Evolutionary conservation across 2,113 vertebrate genomes (phyloP).

Genomic region (Peromyscus leucopus): DNA sequence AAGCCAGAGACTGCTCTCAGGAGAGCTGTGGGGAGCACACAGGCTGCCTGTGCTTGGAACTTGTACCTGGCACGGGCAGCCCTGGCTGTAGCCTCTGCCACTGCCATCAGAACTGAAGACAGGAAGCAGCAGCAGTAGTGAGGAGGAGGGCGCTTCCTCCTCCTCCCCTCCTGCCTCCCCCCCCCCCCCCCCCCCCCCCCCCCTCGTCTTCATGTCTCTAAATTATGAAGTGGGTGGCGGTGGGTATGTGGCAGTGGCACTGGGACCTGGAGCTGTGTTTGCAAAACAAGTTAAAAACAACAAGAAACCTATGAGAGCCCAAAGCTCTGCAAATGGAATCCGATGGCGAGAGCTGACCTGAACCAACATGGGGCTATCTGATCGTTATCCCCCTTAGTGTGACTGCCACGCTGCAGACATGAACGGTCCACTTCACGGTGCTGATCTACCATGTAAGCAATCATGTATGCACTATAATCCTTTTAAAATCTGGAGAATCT

Average conservation of each 20-base stretch:
- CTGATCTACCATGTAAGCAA: background rate
- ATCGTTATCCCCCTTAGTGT: background rate
- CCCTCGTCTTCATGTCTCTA: background rate
- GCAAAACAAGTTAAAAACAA: slow-evolving; percentile 73
- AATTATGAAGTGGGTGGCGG: background rate
- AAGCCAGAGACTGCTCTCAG: slow-evolving; percentile 88
- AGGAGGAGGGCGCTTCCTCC: slow-evolving; percentile 80
- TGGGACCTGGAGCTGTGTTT: background rate
- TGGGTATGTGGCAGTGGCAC: background rate
- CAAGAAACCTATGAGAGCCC: slow-evolving; percentile 78
- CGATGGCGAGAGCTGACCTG: background rate
- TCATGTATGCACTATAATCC: background rate
- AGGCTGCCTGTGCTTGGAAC: background rate
- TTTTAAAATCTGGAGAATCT: background rate
- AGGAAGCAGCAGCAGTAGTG: slow-evolving; percentile 80
- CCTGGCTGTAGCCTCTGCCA: slow-evolving; percentile 81
- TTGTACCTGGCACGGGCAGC: background rate
- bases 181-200: too few relatives aligned
- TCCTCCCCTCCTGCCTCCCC: rapidly evolving
- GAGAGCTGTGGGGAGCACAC: background rate
- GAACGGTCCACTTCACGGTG: background rate
- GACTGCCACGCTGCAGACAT: background rate
- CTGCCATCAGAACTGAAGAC: slow-evolving; percentile 55
- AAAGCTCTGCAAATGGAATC: background rate
- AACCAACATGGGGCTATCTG: background rate